These are phyloP conservation scores for Muraenolepis orangiensis DNA, from an alignment of 2,797 vertebrate species.

Conservation along the genomic window DNA sequence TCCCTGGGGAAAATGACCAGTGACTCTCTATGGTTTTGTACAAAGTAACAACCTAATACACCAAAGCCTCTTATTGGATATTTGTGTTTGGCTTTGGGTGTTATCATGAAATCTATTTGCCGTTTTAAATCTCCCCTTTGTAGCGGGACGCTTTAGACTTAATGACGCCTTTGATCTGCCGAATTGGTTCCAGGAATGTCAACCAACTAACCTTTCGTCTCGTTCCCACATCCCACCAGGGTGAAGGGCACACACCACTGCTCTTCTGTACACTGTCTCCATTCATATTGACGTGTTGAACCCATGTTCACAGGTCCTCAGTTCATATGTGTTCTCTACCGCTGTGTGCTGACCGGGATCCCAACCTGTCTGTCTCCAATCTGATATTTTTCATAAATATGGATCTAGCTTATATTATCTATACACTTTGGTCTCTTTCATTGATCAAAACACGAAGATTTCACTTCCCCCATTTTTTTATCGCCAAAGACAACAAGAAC, in stretches of 20 bases:
- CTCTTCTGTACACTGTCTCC: constrained; percentile 19
- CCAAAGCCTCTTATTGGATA: constrained; percentile 73
- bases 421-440: not conserved
- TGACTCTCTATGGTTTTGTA: constrained; percentile 50
- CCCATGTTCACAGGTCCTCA: not conserved
- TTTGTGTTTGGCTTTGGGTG: constrained; percentile 71
- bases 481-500: not conserved
- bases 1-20: constrained; percentile 67
- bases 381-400: not conserved
- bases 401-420: not conserved
- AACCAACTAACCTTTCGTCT: constrained; percentile 70
- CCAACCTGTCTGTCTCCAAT: not conserved
- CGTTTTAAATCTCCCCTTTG: constrained; percentile 77
- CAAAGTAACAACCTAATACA: constrained; percentile 52
- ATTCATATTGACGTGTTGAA: constrained; percentile 25
- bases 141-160: constrained; percentile 55
- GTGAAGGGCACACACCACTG: constrained; percentile 40
- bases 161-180: constrained; percentile 76
- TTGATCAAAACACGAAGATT: not conserved
- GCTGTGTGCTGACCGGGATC: not conserved
- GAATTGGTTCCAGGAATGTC: constrained; percentile 65
- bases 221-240: constrained; percentile 65
- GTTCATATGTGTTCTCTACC: not conserved
- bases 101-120: constrained; percentile 72
- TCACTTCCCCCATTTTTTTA: not conserved